phyloP scores from a whole-genome alignment of 2,797 vertebrate genomes.

The Sebastes minor region DNA sequence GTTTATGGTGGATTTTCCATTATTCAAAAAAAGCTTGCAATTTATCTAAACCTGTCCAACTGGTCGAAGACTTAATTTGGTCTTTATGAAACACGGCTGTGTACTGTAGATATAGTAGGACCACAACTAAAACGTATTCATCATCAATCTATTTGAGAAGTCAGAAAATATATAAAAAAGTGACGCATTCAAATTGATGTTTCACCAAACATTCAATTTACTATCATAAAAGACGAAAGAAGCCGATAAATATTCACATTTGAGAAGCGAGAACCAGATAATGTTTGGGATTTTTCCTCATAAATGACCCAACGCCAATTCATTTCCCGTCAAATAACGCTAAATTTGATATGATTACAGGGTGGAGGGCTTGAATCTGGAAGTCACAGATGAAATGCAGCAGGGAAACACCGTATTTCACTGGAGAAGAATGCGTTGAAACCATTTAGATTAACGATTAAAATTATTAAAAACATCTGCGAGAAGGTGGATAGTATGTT shows the following conservation, averaged over 20 bases:
- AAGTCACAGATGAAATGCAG: not conserved
- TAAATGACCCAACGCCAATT: not conserved
- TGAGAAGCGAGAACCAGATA: not conserved
- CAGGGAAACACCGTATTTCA: not conserved
- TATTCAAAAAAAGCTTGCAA: constrained; percentile 33
- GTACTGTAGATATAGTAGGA: not conserved
- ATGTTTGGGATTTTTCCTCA: not conserved
- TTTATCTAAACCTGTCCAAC: constrained; percentile 30
- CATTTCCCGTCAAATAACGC: not conserved
- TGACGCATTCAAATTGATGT: not conserved
- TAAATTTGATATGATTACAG: not conserved
- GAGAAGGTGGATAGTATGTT: not conserved
- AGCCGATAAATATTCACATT: not conserved
- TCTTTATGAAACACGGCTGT: not conserved
- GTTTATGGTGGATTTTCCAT: constrained; percentile 82
- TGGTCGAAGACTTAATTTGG: constrained; percentile 20
- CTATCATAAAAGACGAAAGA: not conserved
- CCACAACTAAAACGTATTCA: not conserved
- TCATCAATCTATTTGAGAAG: not conserved
- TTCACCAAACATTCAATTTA: not conserved
- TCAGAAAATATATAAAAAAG: not conserved
- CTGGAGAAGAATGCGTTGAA: not conserved
- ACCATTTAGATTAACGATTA: not conserved
- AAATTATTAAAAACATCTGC: not conserved
- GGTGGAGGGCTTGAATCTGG: not conserved